Conservation (phyloP, 2,888 invertebrate genomes). For the Anticlea derivata region DNA sequence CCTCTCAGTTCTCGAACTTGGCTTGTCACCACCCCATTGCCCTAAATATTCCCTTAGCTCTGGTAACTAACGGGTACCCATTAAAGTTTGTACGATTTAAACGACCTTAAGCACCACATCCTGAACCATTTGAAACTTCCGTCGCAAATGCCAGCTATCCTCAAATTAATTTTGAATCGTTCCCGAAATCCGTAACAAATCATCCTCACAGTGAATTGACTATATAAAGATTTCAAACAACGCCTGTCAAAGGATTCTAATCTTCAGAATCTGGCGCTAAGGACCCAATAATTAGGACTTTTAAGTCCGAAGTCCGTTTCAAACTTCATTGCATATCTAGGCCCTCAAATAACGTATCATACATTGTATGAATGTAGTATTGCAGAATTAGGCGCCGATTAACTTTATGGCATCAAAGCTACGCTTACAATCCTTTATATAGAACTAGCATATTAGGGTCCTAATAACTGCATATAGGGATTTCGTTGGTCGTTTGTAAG, state of each 20-base stretch:
- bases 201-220: too few relatives aligned
- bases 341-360: conserved; percentile 68
- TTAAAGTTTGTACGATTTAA: conserved; percentile 78
- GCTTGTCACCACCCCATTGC: conserved; percentile 52
- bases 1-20: conserved; percentile 20
- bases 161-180: too few relatives aligned
- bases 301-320: conserved; percentile 65
- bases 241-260: too few relatives aligned
- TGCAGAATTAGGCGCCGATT: conserved; percentile 7
- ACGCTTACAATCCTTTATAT: conserved; percentile 11
- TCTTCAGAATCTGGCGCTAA: background rate
- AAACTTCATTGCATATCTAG: conserved; percentile 76
- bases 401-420: conserved; percentile 8
- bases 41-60: conserved; percentile 71
- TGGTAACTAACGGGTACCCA: conserved; percentile 68
- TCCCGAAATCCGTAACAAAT: too few relatives aligned
- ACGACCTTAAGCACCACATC: conserved; percentile 33
- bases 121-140: background rate
- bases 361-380: too few relatives aligned
- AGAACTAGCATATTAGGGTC: conserved; percentile 11
- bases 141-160: too few relatives aligned
- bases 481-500: background rate
- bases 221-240: too few relatives aligned
- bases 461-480: conserved; percentile 4
- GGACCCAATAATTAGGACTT: too few relatives aligned